phyloP scores from a whole-genome alignment of 2,797 vertebrate genomes.

The Poeciliopsis gracilis region DNA sequence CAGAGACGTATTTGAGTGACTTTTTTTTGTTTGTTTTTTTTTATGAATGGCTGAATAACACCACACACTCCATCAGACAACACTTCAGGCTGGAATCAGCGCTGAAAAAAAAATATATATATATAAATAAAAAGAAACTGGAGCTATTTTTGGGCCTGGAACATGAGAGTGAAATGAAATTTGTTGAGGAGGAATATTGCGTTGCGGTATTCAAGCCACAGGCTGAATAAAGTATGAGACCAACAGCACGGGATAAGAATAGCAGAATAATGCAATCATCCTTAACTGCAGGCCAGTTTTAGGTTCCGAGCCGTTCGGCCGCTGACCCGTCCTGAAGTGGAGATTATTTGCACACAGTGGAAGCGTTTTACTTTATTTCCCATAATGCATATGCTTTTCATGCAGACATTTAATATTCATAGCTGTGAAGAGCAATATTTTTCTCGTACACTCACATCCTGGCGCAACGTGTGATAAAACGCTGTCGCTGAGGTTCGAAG shows the following conservation, averaged over 20 bases:
- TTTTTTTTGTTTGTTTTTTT: not conserved
- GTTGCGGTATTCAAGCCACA: constrained; percentile 28
- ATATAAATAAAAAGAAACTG: constrained; percentile 12
- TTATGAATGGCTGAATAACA: constrained; percentile 15
- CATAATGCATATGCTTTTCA: constrained; percentile 2
- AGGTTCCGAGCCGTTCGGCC: constrained; percentile 44
- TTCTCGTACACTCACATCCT: not conserved
- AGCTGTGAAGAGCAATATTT: not conserved
- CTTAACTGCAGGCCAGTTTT: constrained; percentile 49
- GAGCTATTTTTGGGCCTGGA: constrained; percentile 50
- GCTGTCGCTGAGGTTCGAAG: not conserved
- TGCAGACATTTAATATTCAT: constrained; percentile 1
- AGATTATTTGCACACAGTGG: constrained; percentile 42
- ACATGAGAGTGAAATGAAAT: constrained; percentile 61
- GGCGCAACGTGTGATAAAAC: not conserved
- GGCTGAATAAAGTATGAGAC: constrained; percentile 60
- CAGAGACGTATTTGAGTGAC: not conserved
- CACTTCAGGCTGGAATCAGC: constrained; percentile 51
- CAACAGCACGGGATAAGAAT: constrained; percentile 60
- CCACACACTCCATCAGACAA: constrained; percentile 18
- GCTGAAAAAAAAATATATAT: constrained; percentile 12
- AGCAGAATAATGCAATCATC: constrained; percentile 64
- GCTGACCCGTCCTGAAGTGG: constrained; percentile 36
- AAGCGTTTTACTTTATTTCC: constrained; percentile 29
- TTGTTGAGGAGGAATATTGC: constrained; percentile 55